Evolutionary conservation across 2,797 vertebrate species (phyloP).

Genomic region (Gymnocypris eckloni): DNA sequence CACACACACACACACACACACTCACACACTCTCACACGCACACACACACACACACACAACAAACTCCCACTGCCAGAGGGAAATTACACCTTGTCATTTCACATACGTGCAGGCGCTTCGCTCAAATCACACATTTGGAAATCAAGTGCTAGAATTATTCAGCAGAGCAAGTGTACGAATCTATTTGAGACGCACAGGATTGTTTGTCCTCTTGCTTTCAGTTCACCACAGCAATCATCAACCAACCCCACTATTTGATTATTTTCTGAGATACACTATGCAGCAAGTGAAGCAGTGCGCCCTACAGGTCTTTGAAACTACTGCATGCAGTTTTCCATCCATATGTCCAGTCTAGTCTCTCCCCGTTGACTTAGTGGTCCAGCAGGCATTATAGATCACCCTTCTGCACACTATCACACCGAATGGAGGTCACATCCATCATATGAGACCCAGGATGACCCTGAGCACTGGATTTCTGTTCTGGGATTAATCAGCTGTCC

Average conservation of each 20-base stretch:
- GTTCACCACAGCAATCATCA: constrained; percentile 36
- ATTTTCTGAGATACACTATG: not conserved
- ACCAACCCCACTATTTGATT: constrained; percentile 20
- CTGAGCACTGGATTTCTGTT: constrained; percentile 40
- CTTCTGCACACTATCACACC: constrained; percentile 32
- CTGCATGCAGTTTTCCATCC: not conserved
- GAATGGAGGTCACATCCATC: constrained; percentile 58
- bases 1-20: too few relatives aligned
- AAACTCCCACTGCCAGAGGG: not conserved
- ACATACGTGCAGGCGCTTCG: not conserved
- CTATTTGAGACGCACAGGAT: constrained; percentile 43
- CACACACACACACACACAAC: constrained; percentile 16
- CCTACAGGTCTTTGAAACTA: constrained; percentile 34
- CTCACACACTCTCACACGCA: not conserved
- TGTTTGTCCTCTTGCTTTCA: constrained; percentile 50
- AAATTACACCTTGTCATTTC: constrained; percentile 25
- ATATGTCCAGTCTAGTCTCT: constrained; percentile 10
- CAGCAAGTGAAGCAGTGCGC: constrained; percentile 52
- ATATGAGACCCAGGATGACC: constrained; percentile 47
- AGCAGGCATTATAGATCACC: constrained; percentile 48
- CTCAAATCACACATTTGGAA: constrained; percentile 16
- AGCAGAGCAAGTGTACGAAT: constrained; percentile 41
- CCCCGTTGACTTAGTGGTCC: constrained; percentile 17
- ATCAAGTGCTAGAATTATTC: constrained; percentile 35
- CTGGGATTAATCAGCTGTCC: constrained; percentile 42